Evolutionary conservation across 2,113 vertebrate species (phyloP).

Genomic region (Otolemur garnettii): DNA sequence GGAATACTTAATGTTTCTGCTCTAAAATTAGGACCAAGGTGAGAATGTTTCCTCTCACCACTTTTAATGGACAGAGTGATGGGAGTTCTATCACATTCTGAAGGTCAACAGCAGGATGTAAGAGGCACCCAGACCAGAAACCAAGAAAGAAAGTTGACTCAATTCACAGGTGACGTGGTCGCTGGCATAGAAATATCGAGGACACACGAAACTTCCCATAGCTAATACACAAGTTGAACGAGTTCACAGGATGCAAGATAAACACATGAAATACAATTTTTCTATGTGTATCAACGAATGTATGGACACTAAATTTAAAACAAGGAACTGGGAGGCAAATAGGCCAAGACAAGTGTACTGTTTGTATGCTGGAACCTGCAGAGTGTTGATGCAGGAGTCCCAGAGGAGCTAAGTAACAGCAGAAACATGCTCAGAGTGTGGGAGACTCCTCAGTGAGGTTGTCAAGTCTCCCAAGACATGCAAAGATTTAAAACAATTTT

Average conservation of each 20-base stretch:
- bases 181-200: background rate
- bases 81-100: background rate
- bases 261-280: background rate
- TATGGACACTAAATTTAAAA: background rate
- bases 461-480: background rate
- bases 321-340: background rate
- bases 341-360: no score
- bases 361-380: background rate
- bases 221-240: background rate
- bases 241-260: background rate
- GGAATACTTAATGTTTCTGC: background rate
- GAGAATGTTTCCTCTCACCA: background rate
- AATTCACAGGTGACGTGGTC: background rate
- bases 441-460: no score
- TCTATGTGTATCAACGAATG: background rate
- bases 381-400: background rate
- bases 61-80: background rate
- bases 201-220: background rate
- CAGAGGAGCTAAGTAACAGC: accelerated
- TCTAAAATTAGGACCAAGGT: background rate
- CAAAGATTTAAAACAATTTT: background rate
- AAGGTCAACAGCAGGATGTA: background rate
- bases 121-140: background rate
- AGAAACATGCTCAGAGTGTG: no score
- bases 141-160: background rate